Conservation (phyloP, 2,113 vertebrate genomes). For the Hyaena hyaena region DNA sequence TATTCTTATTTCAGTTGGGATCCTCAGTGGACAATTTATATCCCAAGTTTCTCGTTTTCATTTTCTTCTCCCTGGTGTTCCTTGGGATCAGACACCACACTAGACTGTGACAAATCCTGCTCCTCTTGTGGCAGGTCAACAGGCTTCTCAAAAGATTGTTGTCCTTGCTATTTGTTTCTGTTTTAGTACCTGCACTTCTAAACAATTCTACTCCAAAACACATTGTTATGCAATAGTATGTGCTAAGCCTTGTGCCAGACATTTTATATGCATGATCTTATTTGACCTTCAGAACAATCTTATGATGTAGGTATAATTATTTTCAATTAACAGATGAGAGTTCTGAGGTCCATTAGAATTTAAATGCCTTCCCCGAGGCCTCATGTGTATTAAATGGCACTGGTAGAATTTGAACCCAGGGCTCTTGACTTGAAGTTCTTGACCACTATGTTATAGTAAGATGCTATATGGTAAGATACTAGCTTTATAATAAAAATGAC, state of each 20-base stretch:
- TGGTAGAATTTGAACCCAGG: not conserved
- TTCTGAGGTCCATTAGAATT: not conserved
- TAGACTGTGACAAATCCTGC: not conserved
- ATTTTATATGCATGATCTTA: conserved; percentile 6
- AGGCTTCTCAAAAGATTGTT: not conserved
- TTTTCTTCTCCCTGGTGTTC: not conserved
- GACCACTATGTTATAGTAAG: not conserved
- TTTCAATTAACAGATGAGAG: conserved; percentile 40
- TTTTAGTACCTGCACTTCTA: conserved; percentile 8
- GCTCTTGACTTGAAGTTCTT: not conserved
- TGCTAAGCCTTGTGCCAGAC: not conserved
- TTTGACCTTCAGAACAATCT: conserved; percentile 47
- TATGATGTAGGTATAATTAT: not conserved
- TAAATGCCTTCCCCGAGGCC: not conserved
- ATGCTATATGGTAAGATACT: not conserved
- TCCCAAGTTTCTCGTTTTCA: not conserved
- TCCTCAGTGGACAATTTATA: not conserved
- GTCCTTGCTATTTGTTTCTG: not conserved
- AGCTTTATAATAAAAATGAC: not conserved
- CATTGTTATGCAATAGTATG: not conserved
- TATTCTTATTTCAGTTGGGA: not conserved
- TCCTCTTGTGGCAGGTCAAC: not conserved
- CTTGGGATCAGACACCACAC: not conserved
- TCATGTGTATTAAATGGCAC: not conserved
- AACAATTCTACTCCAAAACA: conserved; percentile 39